These are phyloP conservation scores for Drosophila acutilabella DNA, from an alignment of 2,888 invertebrate genomes.

Conservation along the genomic window DNA sequence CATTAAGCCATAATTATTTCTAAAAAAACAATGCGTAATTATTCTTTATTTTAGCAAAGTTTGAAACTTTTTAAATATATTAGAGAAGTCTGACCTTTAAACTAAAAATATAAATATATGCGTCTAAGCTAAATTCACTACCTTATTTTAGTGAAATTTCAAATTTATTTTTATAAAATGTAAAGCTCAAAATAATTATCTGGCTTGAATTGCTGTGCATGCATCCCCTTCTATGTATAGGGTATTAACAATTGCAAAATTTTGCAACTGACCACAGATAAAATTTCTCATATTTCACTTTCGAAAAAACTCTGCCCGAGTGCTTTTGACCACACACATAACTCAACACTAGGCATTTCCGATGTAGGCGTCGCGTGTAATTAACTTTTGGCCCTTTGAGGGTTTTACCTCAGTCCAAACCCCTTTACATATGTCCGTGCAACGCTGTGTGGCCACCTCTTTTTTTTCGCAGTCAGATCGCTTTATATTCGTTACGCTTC, in stretches of 20 bases:
- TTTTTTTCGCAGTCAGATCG: slow-evolving; percentile 19
- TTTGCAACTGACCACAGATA: slow-evolving; percentile 52
- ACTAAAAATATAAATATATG: no score
- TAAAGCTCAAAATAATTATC: no score
- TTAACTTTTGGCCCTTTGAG: slow-evolving; percentile 70
- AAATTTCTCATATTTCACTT: slow-evolving; percentile 73
- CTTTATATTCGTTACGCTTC: slow-evolving; percentile 66
- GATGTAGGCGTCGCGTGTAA: slow-evolving; percentile 74
- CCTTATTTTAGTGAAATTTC: no score
- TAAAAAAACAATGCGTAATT: neutral
- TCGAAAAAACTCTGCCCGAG: slow-evolving; percentile 31
- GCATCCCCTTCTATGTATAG: neutral
- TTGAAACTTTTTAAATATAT: no score
- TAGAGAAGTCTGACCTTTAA: no score
- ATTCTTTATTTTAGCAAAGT: neutral
- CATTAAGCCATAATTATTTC: neutral
- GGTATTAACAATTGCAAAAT: slow-evolving; percentile 20
- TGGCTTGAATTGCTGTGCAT: neutral
- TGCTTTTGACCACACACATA: slow-evolving; percentile 64
- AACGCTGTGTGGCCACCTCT: slow-evolving; percentile 49
- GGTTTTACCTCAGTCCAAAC: slow-evolving; percentile 3
- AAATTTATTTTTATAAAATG: no score
- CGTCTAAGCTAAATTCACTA: no score
- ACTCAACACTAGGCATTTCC: slow-evolving; percentile 55
- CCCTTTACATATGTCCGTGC: neutral